phyloP scores from a whole-genome alignment of 2,113 vertebrate species.

The Cavia aperea region DNA sequence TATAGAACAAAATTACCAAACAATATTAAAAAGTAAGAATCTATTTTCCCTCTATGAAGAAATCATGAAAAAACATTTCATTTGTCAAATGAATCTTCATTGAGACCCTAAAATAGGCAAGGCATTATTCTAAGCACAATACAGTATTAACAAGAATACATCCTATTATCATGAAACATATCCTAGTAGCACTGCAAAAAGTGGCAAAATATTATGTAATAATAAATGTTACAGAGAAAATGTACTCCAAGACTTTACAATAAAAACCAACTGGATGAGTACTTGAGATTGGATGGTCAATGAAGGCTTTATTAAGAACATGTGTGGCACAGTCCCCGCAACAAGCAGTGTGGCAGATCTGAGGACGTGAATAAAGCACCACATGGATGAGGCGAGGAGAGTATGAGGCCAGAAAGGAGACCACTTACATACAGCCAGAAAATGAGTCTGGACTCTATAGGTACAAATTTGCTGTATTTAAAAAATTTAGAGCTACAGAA shows the following conservation, averaged over 20 bases:
- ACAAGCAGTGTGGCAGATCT: background rate
- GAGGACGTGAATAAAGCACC: background rate
- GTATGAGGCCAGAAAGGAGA: background rate
- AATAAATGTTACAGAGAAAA: constrained; percentile 9
- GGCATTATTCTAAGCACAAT: background rate
- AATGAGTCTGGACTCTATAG: background rate
- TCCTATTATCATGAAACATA: background rate
- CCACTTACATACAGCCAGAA: background rate
- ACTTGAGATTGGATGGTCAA: background rate
- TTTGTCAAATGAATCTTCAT: constrained; percentile 10
- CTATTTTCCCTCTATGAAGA: background rate
- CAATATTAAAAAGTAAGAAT: background rate
- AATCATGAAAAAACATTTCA: constrained; percentile 16
- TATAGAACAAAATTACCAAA: constrained; percentile 29
- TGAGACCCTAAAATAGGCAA: background rate
- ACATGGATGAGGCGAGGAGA: background rate
- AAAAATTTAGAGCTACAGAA: background rate
- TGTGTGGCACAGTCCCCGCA: background rate
- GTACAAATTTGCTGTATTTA: background rate
- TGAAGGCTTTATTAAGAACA: background rate
- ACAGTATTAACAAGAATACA: background rate
- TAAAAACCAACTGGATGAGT: background rate
- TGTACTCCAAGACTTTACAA: background rate
- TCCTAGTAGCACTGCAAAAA: background rate
- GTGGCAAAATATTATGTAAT: constrained; percentile 15